These are phyloP conservation scores for Harpagoxenus sublaevis DNA, from an alignment of 2,888 invertebrate species.

Conservation along the genomic window DNA sequence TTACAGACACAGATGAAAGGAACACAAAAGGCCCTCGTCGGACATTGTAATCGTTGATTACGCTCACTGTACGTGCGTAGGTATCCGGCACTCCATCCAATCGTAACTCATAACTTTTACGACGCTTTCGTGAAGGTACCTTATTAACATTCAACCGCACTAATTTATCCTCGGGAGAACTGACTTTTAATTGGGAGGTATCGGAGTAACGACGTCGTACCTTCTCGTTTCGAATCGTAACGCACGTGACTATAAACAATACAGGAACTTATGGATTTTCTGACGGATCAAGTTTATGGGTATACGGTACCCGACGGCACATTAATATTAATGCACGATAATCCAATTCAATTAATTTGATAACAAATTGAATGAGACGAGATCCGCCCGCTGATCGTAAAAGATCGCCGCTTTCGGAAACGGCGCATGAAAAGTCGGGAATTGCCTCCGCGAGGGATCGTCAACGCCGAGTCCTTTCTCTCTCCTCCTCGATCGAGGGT, in stretches of 20 bases:
- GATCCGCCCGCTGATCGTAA: background rate
- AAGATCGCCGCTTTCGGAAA: background rate
- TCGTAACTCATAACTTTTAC: conserved; percentile 75
- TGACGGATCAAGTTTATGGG: background rate
- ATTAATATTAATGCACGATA: background rate
- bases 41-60: conserved; percentile 54
- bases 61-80: conserved; percentile 50
- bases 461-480: background rate
- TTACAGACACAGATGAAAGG: conserved; percentile 32
- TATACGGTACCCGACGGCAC: background rate
- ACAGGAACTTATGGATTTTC: background rate
- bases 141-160: conserved; percentile 73
- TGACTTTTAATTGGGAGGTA: conserved; percentile 64
- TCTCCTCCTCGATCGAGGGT: background rate
- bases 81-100: conserved; percentile 56
- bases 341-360: too few relatives aligned
- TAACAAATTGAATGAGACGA: background rate
- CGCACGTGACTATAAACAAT: conserved; percentile 8
- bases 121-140: conserved; percentile 72
- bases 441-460: background rate
- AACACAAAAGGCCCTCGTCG: conserved; percentile 44
- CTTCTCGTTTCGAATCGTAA: conserved; percentile 27
- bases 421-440: background rate
- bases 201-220: conserved; percentile 47
- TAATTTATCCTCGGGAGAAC: conserved; percentile 67